These are phyloP conservation scores for Antennarius maculatus DNA, from an alignment of 2,797 vertebrate genomes.

Conservation along the genomic window DNA sequence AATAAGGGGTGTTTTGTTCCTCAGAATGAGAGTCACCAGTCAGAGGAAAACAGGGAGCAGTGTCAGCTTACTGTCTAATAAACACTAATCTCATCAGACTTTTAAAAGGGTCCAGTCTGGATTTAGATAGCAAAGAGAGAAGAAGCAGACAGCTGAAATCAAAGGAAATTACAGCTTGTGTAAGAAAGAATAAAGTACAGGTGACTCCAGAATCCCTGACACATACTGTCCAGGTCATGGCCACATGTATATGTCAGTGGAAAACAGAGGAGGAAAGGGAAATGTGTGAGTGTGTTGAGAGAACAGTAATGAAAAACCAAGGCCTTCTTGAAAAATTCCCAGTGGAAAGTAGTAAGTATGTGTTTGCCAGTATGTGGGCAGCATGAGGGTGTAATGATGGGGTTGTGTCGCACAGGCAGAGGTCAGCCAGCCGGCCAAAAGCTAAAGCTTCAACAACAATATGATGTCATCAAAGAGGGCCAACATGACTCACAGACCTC, in stretches of 20 bases:
- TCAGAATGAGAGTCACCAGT: constrained; percentile 63
- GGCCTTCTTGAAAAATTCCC: constrained; percentile 56
- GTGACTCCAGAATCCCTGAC: constrained; percentile 44
- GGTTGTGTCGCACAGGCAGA: constrained; percentile 69
- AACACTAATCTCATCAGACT: constrained; percentile 75
- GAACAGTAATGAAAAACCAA: constrained; percentile 50
- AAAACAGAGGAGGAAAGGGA: constrained; percentile 61
- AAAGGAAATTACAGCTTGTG: constrained; percentile 34
- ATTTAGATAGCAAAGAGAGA: constrained; percentile 46
- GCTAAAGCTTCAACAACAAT: constrained; percentile 69
- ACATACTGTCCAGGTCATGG: constrained; percentile 40
- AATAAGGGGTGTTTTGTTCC: constrained; percentile 49
- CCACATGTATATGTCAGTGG: constrained; percentile 51
- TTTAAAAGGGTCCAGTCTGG: constrained; percentile 64
- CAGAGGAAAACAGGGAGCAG: constrained; percentile 49
- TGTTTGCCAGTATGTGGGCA: constrained; percentile 69
- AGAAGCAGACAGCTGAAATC: not conserved
- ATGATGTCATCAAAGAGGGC: constrained; percentile 83
- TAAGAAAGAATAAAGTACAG: constrained; percentile 57
- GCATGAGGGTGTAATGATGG: constrained; percentile 78
- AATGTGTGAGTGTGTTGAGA: constrained; percentile 48
- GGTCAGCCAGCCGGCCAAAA: constrained; percentile 75
- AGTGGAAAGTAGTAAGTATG: constrained; percentile 63
- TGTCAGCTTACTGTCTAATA: constrained; percentile 67
- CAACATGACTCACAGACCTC: constrained; percentile 77